Percentiles rank a stretch among this genome's conserved stretches.
Evolutionary conservation across 2,113 vertebrate genomes (phyloP).

Genomic region (Agapornis roseicollis): DNA sequence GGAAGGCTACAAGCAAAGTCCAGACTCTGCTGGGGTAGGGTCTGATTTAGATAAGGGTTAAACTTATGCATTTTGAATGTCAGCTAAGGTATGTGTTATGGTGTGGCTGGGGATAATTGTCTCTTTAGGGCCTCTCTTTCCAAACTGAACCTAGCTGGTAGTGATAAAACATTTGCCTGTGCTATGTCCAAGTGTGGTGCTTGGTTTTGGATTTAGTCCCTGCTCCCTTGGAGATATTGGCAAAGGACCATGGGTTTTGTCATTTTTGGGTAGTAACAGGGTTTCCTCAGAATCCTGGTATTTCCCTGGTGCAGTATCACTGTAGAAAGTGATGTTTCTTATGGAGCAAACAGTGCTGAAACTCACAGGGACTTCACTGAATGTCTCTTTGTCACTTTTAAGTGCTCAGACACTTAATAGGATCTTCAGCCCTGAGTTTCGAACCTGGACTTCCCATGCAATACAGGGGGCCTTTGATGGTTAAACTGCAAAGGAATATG

Average conservation of each 20-base stretch:
- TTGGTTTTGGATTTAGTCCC: neutral
- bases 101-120: neutral
- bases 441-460: neutral
- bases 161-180: neutral
- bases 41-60: neutral
- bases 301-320: neutral
- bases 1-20: neutral
- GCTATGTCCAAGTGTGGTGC: neutral
- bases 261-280: neutral
- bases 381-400: neutral
- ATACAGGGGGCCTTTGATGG: neutral
- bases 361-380: neutral
- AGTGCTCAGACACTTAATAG: neutral
- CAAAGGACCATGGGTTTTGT: neutral
- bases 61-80: neutral
- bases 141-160: neutral
- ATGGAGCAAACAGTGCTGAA: neutral
- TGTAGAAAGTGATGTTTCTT: neutral
- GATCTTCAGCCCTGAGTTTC: neutral
- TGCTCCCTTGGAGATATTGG: neutral
- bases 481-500: neutral
- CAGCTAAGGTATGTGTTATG: neutral
- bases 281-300: neutral
- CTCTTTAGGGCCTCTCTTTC: neutral
- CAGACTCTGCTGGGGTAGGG: rapidly evolving